Conservation (phyloP, 1,140 invertebrate species). For the Palaemon carinicauda region DNA sequence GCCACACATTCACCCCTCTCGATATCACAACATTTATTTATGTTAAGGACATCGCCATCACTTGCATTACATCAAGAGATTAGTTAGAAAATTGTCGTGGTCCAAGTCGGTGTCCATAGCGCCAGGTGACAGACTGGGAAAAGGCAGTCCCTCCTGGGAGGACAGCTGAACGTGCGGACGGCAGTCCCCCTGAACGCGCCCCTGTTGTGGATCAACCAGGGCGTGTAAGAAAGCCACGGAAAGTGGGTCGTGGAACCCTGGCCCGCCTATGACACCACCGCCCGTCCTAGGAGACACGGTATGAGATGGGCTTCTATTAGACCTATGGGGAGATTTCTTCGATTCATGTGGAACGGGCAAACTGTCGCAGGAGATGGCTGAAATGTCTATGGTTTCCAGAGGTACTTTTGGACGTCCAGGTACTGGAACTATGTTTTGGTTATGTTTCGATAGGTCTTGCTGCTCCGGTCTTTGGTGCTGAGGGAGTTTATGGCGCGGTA, state of each 20-base stretch:
- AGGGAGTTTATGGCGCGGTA: neutral
- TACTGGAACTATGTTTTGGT: slow-evolving; percentile 1
- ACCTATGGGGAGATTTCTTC: neutral
- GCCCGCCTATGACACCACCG: neutral
- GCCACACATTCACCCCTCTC: neutral
- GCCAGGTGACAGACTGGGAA: slow-evolving; percentile 41
- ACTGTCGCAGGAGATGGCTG: slow-evolving; percentile 34
- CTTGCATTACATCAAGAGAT: slow-evolving; percentile 29
- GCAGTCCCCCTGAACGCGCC: slow-evolving; percentile 21
- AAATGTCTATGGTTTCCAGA: slow-evolving; percentile 36
- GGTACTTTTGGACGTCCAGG: neutral
- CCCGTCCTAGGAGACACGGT: neutral
- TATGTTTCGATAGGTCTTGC: neutral
- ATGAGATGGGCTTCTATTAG: no score
- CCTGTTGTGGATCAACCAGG: slow-evolving; percentile 36
- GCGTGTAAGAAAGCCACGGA: slow-evolving; percentile 49
- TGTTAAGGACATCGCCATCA: no score
- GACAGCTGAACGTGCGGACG: neutral
- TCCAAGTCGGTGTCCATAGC: slow-evolving; percentile 42
- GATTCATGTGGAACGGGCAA: neutral
- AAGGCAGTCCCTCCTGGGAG: slow-evolving; percentile 21
- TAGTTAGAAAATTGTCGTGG: slow-evolving; percentile 47
- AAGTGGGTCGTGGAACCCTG: slow-evolving; percentile 18
- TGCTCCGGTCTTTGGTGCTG: neutral
- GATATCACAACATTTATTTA: no score